phyloP scores from a whole-genome alignment of 1,140 invertebrate species.

The Tachypleus tridentatus region DNA sequence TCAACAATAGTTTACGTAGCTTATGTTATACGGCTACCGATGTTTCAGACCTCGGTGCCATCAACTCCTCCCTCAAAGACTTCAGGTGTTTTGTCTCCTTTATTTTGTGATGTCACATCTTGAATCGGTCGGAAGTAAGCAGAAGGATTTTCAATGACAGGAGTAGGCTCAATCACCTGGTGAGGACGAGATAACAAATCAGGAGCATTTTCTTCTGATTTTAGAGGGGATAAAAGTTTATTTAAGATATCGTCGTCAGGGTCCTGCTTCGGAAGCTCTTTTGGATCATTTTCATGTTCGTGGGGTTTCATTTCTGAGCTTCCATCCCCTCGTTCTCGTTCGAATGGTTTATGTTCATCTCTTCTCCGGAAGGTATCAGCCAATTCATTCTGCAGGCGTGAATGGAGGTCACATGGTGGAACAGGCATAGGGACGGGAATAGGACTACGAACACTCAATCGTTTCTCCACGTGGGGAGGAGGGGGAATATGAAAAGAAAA shows the following conservation, averaged over 20 bases:
- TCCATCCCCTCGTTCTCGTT: slow-evolving; percentile 19
- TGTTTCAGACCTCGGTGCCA: not conserved
- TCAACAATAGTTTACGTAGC: too few relatives aligned
- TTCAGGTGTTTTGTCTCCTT: not conserved
- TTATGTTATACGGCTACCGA: too few relatives aligned
- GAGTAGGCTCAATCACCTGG: not conserved
- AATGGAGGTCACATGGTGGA: slow-evolving; percentile 12
- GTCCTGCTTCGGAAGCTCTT: not conserved
- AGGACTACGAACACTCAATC: not conserved
- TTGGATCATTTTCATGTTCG: not conserved
- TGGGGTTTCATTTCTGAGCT: slow-evolving; percentile 19
- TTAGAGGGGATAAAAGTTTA: not conserved
- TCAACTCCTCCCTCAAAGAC: not conserved
- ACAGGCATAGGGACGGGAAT: slow-evolving; percentile 5
- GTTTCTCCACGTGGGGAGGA: not conserved
- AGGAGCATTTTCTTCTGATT: not conserved
- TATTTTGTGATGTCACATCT: not conserved
- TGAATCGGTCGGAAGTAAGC: slow-evolving; percentile 1
- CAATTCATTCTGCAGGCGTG: slow-evolving; percentile 16
- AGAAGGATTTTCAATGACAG: not conserved
- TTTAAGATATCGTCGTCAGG: not conserved
- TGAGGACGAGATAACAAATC: not conserved
- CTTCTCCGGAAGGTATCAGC: slow-evolving; percentile 13
- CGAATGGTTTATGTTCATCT: not conserved
- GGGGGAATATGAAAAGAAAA: too few relatives aligned